Evolutionary conservation across 2,888 invertebrate species (phyloP).

Genomic region (Tenthredo distinguenda): DNA sequence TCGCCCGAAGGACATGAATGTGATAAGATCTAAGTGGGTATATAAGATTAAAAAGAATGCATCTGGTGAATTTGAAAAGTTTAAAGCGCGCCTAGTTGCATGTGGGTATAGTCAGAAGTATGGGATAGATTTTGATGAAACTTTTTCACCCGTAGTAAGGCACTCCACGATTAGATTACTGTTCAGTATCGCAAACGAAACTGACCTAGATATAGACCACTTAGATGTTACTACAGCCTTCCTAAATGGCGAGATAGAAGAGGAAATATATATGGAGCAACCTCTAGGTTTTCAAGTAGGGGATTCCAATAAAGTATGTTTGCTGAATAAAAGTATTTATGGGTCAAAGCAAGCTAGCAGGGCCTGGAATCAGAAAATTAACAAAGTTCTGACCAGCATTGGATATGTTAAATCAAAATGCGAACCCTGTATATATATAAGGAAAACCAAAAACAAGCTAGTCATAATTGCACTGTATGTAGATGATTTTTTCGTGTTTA

Average conservation of each 20-base stretch:
- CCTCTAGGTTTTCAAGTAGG: constrained; percentile 15
- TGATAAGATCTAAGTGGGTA: neutral
- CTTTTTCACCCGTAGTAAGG: constrained; percentile 5
- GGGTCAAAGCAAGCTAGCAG: constrained; percentile 58
- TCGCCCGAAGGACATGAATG: neutral
- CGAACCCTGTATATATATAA: constrained; percentile 8
- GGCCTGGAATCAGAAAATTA: constrained; percentile 53
- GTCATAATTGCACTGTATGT: constrained; percentile 48
- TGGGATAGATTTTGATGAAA: constrained; percentile 10
- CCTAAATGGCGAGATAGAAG: constrained; percentile 3
- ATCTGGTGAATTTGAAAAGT: neutral
- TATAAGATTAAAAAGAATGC: constrained; percentile 4
- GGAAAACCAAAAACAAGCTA: neutral
- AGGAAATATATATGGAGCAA: constrained; percentile 26
- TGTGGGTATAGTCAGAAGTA: constrained; percentile 20
- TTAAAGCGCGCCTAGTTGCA: constrained; percentile 14
- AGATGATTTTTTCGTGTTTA: constrained; percentile 46
- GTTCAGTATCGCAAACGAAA: neutral
- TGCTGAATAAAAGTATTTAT: constrained; percentile 56
- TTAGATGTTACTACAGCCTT: constrained; percentile 8
- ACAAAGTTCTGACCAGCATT: constrained; percentile 25
- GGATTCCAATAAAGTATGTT: constrained; percentile 52
- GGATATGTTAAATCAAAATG: neutral
- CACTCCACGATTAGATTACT: constrained; percentile 9
- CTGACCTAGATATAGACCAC: neutral